phyloP scores from a whole-genome alignment of 2,888 invertebrate genomes.

The Trachelus tabidus region DNA sequence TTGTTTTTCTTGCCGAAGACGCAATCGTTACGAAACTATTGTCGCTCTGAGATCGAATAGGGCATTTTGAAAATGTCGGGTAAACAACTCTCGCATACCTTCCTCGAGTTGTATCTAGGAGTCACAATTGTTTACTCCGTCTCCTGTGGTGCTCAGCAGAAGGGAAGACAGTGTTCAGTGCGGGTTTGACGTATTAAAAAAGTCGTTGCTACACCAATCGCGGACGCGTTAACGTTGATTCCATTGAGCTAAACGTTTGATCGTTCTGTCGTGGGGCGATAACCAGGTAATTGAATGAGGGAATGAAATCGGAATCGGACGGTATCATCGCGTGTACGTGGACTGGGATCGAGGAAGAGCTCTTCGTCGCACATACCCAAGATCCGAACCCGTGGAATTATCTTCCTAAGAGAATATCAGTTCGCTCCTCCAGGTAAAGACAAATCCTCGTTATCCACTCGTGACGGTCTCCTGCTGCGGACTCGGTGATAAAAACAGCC shows the following conservation, averaged over 20 bases:
- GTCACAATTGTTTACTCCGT: background rate
- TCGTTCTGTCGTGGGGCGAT: background rate
- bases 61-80: background rate
- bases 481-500: background rate
- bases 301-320: background rate
- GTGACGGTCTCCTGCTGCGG: background rate
- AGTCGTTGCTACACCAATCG: background rate
- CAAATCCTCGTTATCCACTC: background rate
- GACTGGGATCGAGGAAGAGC: background rate
- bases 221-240: background rate
- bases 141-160: background rate
- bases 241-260: background rate
- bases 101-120: background rate
- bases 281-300: background rate
- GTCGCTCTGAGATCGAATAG: background rate
- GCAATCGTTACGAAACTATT: background rate
- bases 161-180: background rate
- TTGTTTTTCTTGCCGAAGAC: background rate
- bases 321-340: background rate
- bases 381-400: background rate
- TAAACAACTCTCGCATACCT: background rate
- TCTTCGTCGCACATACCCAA: background rate
- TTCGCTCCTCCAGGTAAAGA: background rate
- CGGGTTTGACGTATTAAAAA: background rate
- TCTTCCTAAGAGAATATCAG: background rate